Evolutionary conservation across 1,140 invertebrate species (phyloP).

Genomic region (Euborellia annulipes): DNA sequence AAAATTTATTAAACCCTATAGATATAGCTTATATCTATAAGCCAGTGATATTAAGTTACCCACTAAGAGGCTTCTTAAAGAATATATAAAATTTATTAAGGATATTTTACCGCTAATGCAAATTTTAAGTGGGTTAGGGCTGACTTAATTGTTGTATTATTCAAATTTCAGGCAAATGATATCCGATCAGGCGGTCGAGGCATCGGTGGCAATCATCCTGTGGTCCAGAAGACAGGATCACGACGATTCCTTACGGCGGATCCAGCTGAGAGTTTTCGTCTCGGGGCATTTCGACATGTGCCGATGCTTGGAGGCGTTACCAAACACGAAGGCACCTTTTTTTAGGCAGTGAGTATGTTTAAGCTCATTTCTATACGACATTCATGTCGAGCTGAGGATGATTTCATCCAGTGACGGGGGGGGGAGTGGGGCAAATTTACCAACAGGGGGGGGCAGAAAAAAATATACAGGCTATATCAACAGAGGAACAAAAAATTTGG

Average conservation of each 20-base stretch:
- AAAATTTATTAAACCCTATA: no score
- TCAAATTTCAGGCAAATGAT: background rate
- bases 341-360: conserved; percentile 16
- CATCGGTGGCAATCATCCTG: conserved; percentile 17
- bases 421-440: no score
- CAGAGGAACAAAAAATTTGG: background rate
- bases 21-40: no score
- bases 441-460: no score
- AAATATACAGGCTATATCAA: no score
- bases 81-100: no score
- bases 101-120: no score
- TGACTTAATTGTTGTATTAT: background rate
- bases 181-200: conserved; percentile 10
- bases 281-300: conserved; percentile 15
- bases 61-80: no score
- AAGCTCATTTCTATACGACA: background rate
- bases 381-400: background rate
- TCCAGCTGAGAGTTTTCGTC: conserved; percentile 12
- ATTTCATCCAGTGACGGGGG: background rate
- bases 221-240: conserved; percentile 14
- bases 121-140: background rate
- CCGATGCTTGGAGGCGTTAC: conserved; percentile 20
- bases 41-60: no score
- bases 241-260: conserved; percentile 14
- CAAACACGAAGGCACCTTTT: conserved; percentile 20